Evolutionary conservation across 2,888 invertebrate species (phyloP).

Genomic region (Matsumyia berberina): DNA sequence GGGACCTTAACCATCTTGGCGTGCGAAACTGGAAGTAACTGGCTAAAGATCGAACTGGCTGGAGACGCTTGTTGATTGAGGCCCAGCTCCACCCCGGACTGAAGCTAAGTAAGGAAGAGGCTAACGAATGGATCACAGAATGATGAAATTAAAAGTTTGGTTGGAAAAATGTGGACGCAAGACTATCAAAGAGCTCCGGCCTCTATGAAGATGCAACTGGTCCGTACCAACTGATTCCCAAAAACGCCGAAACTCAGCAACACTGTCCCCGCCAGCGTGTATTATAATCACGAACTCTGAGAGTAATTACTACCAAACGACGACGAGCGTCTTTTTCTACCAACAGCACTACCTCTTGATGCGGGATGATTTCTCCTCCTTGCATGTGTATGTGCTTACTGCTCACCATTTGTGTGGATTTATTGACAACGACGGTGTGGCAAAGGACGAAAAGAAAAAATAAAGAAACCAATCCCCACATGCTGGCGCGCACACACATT

Average conservation of each 20-base stretch:
- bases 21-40: no score
- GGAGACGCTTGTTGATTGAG: no score
- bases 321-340: slow-evolving; percentile 29
- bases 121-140: no score
- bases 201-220: no score
- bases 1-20: no score
- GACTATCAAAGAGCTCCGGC: no score
- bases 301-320: slow-evolving; percentile 60
- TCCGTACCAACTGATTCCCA: no score
- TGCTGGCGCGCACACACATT: slow-evolving; percentile 40
- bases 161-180: no score
- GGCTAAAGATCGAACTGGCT: no score
- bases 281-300: slow-evolving; percentile 49
- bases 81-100: no score
- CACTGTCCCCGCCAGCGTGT: slow-evolving; percentile 22
- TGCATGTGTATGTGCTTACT: slow-evolving; percentile 7
- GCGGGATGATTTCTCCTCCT: slow-evolving; percentile 41
- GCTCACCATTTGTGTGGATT: slow-evolving; percentile 63
- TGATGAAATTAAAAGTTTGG: no score
- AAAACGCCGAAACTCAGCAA: slow-evolving; percentile 20
- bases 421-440: slow-evolving; percentile 57
- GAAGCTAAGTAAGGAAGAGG: no score
- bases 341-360: slow-evolving; percentile 46
- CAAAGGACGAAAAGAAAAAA: slow-evolving; percentile 18
- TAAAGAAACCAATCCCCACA: not conserved